phyloP scores from a whole-genome alignment of 2,888 invertebrate species.

The Schizaphis graminum region DNA sequence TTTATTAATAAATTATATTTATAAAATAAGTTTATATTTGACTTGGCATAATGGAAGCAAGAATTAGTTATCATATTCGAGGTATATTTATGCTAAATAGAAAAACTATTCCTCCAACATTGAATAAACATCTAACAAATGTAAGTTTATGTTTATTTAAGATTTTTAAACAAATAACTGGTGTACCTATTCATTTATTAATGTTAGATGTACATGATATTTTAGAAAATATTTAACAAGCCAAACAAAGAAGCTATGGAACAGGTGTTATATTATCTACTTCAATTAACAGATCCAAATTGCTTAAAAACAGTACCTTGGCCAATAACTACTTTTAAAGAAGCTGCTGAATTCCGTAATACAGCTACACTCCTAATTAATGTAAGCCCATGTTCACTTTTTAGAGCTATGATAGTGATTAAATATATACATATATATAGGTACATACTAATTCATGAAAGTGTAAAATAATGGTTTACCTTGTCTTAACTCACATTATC shows the following conservation, averaged over 20 bases:
- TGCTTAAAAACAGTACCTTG: constrained; percentile 53
- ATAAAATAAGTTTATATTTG: neutral
- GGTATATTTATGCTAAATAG: constrained; percentile 48
- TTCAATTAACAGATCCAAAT: constrained; percentile 39
- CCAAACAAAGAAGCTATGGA: constrained; percentile 64
- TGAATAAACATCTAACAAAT: constrained; percentile 58
- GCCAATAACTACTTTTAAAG: constrained; percentile 54
- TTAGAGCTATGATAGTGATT: neutral
- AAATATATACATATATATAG: neutral
- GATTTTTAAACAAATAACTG: neutral
- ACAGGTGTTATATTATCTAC: constrained; percentile 45
- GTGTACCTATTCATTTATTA: neutral
- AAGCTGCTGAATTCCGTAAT: constrained; percentile 59
- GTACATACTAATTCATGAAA: neutral
- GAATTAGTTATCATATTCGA: constrained; percentile 50
- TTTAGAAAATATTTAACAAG: constrained; percentile 57
- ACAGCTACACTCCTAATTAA: constrained; percentile 45
- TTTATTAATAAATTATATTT: neutral
- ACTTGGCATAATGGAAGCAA: constrained; percentile 55
- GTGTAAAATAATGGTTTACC: neutral
- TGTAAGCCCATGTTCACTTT: constrained; percentile 3
- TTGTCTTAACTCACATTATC: neutral
- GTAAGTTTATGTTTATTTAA: constrained; percentile 24
- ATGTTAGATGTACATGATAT: neutral
- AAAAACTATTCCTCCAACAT: constrained; percentile 29